Evolutionary conservation across 1,140 invertebrate species (phyloP).

Genomic region (Hycleus phaleratus): DNA sequence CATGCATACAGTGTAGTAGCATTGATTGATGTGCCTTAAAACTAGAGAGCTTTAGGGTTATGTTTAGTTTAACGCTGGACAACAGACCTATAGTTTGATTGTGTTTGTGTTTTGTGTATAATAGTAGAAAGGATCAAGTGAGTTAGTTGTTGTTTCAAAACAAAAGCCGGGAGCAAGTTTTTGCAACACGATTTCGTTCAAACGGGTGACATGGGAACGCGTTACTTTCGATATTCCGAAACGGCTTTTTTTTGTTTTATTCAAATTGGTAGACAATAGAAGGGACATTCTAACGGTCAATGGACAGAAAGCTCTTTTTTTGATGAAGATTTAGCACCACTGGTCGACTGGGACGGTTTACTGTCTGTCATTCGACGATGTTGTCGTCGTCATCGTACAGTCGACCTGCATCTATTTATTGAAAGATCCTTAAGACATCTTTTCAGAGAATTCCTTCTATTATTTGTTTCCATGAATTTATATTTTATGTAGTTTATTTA

Average conservation of each 20-base stretch:
- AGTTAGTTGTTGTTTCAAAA: slow-evolving; percentile 2
- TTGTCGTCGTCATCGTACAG: no score
- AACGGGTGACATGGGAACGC: slow-evolving; percentile 11
- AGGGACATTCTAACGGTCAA: slow-evolving; percentile 4
- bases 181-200: slow-evolving; percentile 2
- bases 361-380: no score
- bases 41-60: slow-evolving; percentile 2
- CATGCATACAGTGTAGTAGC: background rate
- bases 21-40: slow-evolving; percentile 15
- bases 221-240: slow-evolving; percentile 12
- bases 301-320: background rate
- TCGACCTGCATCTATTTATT: no score
- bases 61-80: background rate
- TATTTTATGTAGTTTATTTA: no score
- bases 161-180: slow-evolving; percentile 11
- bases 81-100: background rate
- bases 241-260: slow-evolving; percentile 13
- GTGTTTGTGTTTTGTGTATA: background rate
- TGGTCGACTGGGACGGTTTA: no score
- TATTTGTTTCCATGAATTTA: no score
- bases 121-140: slow-evolving; percentile 10
- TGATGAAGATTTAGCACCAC: no score
- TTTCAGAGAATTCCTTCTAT: no score
- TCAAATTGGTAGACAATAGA: slow-evolving; percentile 12
- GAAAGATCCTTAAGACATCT: no score